Evolutionary conservation across 1,140 invertebrate species (phyloP).

Genomic region (Papilio glaucus): DNA sequence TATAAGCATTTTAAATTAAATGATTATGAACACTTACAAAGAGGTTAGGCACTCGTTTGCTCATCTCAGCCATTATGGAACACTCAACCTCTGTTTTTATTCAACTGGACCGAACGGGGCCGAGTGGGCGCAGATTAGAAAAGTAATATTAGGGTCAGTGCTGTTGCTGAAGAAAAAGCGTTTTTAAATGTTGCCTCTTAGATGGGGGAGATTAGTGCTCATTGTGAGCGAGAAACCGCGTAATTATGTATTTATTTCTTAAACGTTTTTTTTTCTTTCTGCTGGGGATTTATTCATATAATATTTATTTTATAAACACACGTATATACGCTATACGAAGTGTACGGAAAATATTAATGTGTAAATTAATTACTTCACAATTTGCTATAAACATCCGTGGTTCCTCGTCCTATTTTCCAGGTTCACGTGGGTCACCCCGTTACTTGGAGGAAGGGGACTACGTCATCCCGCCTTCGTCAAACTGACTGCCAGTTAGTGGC

Average conservation of each 20-base stretch:
- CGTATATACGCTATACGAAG: too few relatives aligned
- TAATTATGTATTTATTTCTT: constrained; percentile 13
- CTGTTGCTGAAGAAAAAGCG: constrained; percentile 10
- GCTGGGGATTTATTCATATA: too few relatives aligned
- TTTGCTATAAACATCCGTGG: too few relatives aligned
- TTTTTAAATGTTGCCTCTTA: constrained; percentile 12
- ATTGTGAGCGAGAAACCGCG: constrained; percentile 8
- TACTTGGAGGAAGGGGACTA: too few relatives aligned
- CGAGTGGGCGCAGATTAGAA: constrained; percentile 4
- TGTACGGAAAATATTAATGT: too few relatives aligned
- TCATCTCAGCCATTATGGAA: constrained; percentile 18
- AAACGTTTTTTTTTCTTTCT: neutral
- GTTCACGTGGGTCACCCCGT: too few relatives aligned
- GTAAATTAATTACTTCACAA: too few relatives aligned
- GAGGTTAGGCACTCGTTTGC: neutral
- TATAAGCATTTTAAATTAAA: too few relatives aligned
- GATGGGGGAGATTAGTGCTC: constrained; percentile 1
- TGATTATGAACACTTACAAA: neutral
- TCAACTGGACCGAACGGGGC: constrained; percentile 5
- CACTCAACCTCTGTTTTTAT: constrained; percentile 9
- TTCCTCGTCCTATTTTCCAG: too few relatives aligned
- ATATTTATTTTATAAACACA: too few relatives aligned
- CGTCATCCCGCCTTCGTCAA: too few relatives aligned
- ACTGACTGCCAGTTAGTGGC: too few relatives aligned
- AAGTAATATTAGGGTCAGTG: constrained; percentile 20